Percentiles rank a stretch among this genome's conserved stretches.
Evolutionary conservation across 2,113 vertebrate genomes (phyloP).

Genomic region (Tetrax tetrax): DNA sequence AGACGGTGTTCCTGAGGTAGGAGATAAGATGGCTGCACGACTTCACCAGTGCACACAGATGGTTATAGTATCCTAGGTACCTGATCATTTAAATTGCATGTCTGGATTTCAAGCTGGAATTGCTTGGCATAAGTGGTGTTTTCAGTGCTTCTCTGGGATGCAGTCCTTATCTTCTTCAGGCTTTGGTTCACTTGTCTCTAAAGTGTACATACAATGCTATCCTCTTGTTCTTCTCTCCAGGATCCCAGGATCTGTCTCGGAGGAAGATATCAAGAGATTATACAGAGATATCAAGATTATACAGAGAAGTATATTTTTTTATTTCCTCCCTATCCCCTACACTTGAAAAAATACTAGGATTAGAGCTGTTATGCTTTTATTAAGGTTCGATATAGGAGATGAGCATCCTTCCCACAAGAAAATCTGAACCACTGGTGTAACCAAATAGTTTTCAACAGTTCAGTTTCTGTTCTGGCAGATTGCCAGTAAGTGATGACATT

Average conservation of each 20-base stretch:
- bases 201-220: not conserved
- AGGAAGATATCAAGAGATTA: not conserved
- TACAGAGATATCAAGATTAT: not conserved
- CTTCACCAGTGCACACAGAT: not conserved
- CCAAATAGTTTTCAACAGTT: not conserved
- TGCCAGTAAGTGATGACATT: not conserved
- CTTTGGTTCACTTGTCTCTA: not conserved
- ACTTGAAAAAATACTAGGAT: not conserved
- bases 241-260: not conserved
- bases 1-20: no score
- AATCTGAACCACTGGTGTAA: not conserved
- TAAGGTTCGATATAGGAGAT: not conserved
- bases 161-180: not conserved
- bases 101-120: not conserved
- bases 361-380: not conserved
- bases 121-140: not conserved
- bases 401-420: not conserved
- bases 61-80: not conserved
- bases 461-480: not conserved
- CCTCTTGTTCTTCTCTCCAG: not conserved
- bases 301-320: not conserved
- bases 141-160: not conserved
- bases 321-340: rapidly evolving
- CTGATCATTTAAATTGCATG: not conserved
- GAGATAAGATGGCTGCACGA: not conserved